These are phyloP conservation scores for Macheiramphus alcinus DNA, from an alignment of 2,113 vertebrate species.

Conservation along the genomic window DNA sequence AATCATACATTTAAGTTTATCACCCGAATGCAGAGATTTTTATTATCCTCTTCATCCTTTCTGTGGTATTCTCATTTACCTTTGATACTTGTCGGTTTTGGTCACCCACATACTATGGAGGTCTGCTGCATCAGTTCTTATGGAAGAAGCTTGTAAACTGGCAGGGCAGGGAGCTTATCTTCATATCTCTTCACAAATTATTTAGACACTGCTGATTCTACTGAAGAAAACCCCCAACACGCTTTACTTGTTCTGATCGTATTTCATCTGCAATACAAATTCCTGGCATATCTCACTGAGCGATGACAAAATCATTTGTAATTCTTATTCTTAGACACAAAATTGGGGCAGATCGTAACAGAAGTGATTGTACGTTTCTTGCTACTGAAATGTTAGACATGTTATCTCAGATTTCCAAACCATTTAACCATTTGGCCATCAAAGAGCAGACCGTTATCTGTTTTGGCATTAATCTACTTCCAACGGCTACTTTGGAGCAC, in stretches of 20 bases:
- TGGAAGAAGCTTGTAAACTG: not conserved
- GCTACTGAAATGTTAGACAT: not conserved
- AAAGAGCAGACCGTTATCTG: not conserved
- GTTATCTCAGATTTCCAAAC: not conserved
- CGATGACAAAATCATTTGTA: not conserved
- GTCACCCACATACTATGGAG: not conserved
- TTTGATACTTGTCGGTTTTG: not conserved
- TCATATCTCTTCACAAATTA: not conserved
- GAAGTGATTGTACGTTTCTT: not conserved
- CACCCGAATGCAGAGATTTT: not conserved
- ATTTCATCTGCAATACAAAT: not conserved
- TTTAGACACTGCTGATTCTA: not conserved
- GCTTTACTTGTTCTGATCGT: not conserved
- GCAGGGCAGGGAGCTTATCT: not conserved
- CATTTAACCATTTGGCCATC: not conserved
- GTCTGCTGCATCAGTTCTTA: not conserved
- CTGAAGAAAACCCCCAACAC: not conserved
- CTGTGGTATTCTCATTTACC: not conserved
- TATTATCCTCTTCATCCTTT: not conserved
- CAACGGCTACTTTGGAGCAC: not conserved
- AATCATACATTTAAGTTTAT: not conserved
- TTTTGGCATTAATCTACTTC: not conserved
- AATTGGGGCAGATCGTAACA: not conserved
- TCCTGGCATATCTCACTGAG: not conserved
- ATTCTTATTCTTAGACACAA: not conserved